phyloP scores from a whole-genome alignment of 2,888 invertebrate species.

The Leptinotarsa rubiginosa region DNA sequence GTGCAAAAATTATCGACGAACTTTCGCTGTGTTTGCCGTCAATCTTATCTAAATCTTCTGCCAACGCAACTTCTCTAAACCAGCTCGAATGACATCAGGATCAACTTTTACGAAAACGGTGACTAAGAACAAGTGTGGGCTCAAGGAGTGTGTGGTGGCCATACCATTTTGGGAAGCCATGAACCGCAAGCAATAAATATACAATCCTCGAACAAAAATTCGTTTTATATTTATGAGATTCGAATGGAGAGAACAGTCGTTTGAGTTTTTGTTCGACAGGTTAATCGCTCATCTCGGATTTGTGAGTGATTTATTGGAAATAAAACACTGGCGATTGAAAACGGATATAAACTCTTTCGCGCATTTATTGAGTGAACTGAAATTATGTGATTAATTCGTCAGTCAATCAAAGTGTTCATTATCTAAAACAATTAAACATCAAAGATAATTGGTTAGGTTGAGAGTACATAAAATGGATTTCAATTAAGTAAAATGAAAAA shows the following conservation, averaged over 20 bases:
- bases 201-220: constrained; percentile 10
- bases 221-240: constrained; percentile 11
- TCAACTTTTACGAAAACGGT: constrained; percentile 15
- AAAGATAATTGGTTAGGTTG: too few species aligned
- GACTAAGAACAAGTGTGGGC: constrained; percentile 7
- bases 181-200: constrained; percentile 2
- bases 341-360: too few species aligned
- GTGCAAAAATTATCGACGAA: background rate
- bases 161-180: constrained; percentile 13
- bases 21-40: background rate
- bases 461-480: too few species aligned
- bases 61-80: constrained; percentile 9
- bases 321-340: too few species aligned
- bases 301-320: constrained; percentile 6
- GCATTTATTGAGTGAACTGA: too few species aligned
- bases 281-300: background rate
- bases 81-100: constrained; percentile 15
- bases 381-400: too few species aligned
- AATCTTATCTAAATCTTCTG: constrained; percentile 11
- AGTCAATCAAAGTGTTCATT: too few species aligned
- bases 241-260: constrained; percentile 3
- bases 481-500: too few species aligned
- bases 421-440: too few species aligned
- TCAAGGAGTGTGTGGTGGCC: constrained; percentile 8
- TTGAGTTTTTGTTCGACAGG: background rate